phyloP scores from a whole-genome alignment of 1,140 invertebrate species.

The Anastrepha obliqua region DNA sequence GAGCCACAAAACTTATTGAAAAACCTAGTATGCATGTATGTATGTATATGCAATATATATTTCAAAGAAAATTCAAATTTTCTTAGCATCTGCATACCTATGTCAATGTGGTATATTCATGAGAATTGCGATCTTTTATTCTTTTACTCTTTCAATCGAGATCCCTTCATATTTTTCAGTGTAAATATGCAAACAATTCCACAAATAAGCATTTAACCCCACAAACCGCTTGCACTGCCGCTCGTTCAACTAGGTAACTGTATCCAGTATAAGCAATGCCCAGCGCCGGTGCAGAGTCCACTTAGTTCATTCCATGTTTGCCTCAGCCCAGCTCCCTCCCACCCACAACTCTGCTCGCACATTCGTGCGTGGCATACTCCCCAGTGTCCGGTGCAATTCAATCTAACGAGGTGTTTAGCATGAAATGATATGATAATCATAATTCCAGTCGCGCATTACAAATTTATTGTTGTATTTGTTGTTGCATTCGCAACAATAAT shows the following conservation, averaged over 20 bases:
- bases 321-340: neutral
- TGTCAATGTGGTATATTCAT: too few species aligned
- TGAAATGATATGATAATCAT: constrained; percentile 60
- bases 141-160: too few species aligned
- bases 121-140: too few species aligned
- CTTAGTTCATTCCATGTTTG: neutral
- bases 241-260: neutral
- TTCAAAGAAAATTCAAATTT: too few species aligned
- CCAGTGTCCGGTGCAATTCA: constrained; percentile 52
- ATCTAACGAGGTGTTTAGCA: constrained; percentile 59
- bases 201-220: neutral
- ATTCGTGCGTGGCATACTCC: constrained; percentile 38
- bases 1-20: too few species aligned
- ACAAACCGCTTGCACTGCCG: neutral
- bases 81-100: too few species aligned
- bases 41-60: too few species aligned
- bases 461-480: constrained; percentile 50
- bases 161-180: neutral
- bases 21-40: too few species aligned
- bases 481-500: constrained; percentile 49
- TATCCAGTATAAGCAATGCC: neutral
- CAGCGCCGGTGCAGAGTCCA: constrained; percentile 27
- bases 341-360: neutral
- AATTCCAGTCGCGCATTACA: constrained; percentile 58
- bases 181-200: neutral